These are phyloP conservation scores for Chamaea fasciata DNA, from an alignment of 2,113 vertebrate species.

Conservation along the genomic window DNA sequence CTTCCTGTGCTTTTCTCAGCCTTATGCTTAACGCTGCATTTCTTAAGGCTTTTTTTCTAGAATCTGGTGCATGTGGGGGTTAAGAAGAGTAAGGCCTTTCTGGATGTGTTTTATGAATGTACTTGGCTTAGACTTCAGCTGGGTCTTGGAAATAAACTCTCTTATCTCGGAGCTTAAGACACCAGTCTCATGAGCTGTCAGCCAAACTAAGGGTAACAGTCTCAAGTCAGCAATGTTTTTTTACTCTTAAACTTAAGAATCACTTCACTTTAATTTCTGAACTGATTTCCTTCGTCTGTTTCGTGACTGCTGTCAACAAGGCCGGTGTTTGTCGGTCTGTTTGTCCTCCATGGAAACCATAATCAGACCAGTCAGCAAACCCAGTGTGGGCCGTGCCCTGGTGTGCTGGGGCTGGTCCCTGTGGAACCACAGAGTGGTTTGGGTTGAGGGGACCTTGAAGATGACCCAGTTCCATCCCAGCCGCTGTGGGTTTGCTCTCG, in stretches of 20 bases:
- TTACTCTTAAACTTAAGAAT: not conserved
- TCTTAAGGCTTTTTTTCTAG: not conserved
- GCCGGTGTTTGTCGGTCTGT: not conserved
- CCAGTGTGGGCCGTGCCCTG: not conserved
- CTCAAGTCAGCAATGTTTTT: not conserved
- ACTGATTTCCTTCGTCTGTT: not conserved
- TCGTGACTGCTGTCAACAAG: not conserved
- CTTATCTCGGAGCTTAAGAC: not conserved
- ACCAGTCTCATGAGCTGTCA: not conserved
- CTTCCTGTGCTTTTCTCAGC: constrained; percentile 25
- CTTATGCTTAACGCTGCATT: not conserved
- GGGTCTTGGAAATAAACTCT: not conserved
- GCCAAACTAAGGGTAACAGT: not conserved
- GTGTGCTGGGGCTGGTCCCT: not conserved
- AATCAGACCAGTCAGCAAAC: not conserved
- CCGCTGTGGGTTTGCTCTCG: accelerated
- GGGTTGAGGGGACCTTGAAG: not conserved
- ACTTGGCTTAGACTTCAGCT: not conserved
- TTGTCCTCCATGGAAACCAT: not conserved
- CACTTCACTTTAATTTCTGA: not conserved
- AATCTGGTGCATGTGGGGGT: not conserved
- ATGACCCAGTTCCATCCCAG: not conserved
- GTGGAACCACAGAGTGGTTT: not conserved
- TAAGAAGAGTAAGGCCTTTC: not conserved
- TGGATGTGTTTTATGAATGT: not conserved